Conservation (phyloP, 2,113 vertebrate species). For the Sinocyclocheilus anshuiensis region DNA sequence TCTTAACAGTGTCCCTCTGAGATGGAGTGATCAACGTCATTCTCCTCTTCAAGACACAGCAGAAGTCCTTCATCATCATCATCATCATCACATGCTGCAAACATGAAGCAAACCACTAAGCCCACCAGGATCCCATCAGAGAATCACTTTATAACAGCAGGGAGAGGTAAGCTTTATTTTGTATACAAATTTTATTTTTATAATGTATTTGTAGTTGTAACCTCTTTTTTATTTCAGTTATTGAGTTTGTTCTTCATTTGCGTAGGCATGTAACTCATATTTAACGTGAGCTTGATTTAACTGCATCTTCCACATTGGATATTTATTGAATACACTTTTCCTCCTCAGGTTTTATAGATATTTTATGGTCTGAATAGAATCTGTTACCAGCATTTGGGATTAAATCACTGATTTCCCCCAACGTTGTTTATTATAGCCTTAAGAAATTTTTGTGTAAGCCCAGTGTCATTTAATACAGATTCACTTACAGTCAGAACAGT, state of each 20-base stretch:
- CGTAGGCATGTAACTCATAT: not conserved
- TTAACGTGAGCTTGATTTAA: not conserved
- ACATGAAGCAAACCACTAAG: slow-evolving; percentile 20
- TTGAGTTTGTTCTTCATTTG: not conserved
- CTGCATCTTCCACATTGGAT: not conserved
- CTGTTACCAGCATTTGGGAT: not conserved
- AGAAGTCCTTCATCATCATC: not conserved
- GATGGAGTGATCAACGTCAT: not conserved
- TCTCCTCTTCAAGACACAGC: not conserved
- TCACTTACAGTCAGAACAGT: too few species aligned
- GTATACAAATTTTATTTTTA: too few species aligned
- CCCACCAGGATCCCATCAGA: slow-evolving; percentile 8
- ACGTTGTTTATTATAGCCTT: not conserved
- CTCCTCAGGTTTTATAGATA: not conserved
- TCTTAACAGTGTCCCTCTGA: not conserved
- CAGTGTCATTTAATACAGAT: not conserved
- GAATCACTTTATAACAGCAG: slow-evolving; percentile 16
- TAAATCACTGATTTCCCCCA: not conserved
- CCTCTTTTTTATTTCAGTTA: not conserved
- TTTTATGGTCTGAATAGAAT: not conserved
- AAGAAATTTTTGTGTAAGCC: not conserved
- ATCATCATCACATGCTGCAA: slow-evolving; percentile 1
- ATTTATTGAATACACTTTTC: not conserved
- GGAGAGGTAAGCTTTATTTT: slow-evolving; percentile 7
- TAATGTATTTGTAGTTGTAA: not conserved